phyloP scores from a whole-genome alignment of 2,113 vertebrate genomes.

The Phylloscopus trochiloides region DNA sequence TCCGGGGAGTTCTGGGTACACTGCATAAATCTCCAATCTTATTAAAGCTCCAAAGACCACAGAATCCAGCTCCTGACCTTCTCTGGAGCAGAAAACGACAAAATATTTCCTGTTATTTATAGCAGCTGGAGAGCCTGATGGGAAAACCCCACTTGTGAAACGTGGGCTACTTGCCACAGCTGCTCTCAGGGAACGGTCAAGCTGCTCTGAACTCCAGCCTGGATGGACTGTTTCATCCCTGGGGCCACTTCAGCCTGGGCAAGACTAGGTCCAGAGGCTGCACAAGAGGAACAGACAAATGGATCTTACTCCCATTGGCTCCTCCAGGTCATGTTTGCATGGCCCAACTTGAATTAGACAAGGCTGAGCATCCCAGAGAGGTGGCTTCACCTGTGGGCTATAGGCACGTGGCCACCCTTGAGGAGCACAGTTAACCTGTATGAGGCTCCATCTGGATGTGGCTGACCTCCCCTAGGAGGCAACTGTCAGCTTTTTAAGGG shows the following conservation, averaged over 20 bases:
- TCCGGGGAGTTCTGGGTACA: not conserved
- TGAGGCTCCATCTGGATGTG: fast-evolving
- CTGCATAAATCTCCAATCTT: not conserved
- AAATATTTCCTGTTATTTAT: constrained; percentile 66
- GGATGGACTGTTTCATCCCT: not conserved
- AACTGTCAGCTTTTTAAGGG: not conserved
- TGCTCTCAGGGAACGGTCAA: not conserved
- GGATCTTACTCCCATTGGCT: not conserved
- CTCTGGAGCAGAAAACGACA: not conserved
- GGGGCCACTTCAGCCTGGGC: not conserved
- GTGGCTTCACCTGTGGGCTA: not conserved
- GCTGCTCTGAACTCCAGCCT: not conserved
- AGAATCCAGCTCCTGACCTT: constrained; percentile 52
- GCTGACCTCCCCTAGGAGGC: not conserved
- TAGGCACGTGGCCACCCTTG: not conserved
- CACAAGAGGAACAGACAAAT: fast-evolving
- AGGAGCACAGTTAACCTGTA: not conserved
- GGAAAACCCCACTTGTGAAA: constrained; percentile 67
- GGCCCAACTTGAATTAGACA: not conserved
- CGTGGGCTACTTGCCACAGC: not conserved
- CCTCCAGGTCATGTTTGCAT: not conserved
- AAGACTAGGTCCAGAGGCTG: not conserved
- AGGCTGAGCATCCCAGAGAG: not conserved
- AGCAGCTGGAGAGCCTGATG: constrained; percentile 60
- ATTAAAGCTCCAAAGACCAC: constrained; percentile 15